Evolutionary conservation across 2,797 vertebrate genomes (phyloP).

Genomic region (Coregonus suidteri): DNA sequence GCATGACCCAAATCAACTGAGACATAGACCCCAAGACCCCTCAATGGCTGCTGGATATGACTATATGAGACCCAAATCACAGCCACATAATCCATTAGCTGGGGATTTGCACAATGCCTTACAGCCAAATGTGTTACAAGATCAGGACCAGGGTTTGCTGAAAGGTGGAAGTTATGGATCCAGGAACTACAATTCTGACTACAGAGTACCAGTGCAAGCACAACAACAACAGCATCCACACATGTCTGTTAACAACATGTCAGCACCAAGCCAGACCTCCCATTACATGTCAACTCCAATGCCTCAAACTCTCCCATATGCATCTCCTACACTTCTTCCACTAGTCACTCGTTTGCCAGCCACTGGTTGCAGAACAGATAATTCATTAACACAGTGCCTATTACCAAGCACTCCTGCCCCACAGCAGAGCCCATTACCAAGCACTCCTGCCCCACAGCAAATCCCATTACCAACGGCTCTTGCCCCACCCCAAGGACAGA

Average conservation of each 20-base stretch:
- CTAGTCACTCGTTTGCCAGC: constrained; percentile 48
- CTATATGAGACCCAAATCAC: constrained; percentile 50
- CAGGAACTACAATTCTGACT: constrained; percentile 45
- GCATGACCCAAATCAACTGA: constrained; percentile 32
- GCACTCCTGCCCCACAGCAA: constrained; percentile 34
- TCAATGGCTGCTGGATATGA: constrained; percentile 44
- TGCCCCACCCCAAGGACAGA: constrained; percentile 42
- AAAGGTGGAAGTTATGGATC: constrained; percentile 45
- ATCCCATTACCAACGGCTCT: constrained; percentile 24
- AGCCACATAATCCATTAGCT: constrained; percentile 54
- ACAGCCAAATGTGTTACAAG: constrained; percentile 45
- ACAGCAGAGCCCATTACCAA: constrained; percentile 37
- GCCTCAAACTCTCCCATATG: constrained; percentile 44
- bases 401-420: constrained; percentile 24
- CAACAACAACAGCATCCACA: constrained; percentile 21
- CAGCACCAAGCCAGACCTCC: constrained; percentile 32
- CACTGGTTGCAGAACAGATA: constrained; percentile 45
- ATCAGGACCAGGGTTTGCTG: constrained; percentile 50
- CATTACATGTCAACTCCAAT: constrained; percentile 45
- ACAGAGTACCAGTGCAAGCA: constrained; percentile 23
- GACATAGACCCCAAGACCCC: constrained; percentile 21
- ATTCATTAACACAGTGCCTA: constrained; percentile 12
- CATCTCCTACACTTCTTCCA: constrained; percentile 46
- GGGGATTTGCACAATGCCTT: constrained; percentile 43
- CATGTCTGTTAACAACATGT: constrained; percentile 36